Evolutionary conservation across 2,797 vertebrate genomes (phyloP).

Genomic region (Parambassis ranga): DNA sequence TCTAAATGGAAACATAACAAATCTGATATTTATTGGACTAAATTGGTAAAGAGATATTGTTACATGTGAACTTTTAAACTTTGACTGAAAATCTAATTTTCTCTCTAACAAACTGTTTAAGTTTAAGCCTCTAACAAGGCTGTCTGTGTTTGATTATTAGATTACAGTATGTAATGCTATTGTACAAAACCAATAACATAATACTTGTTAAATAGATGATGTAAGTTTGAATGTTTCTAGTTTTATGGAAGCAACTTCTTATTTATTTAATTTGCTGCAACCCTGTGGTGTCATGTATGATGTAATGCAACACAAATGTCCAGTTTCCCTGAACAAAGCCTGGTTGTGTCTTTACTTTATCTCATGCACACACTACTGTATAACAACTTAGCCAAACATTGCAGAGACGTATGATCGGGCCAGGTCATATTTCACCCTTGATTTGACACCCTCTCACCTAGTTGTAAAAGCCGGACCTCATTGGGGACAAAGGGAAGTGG

Average conservation of each 20-base stretch:
- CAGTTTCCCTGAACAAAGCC: slow-evolving; percentile 5
- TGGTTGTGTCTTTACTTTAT: slow-evolving; percentile 6
- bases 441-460: slow-evolving; percentile 77
- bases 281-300: slow-evolving; percentile 6
- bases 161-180: slow-evolving; percentile 22
- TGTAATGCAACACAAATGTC: slow-evolving; percentile 2
- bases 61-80: slow-evolving; percentile 33
- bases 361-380: slow-evolving; percentile 12
- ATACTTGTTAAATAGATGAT: slow-evolving; percentile 9
- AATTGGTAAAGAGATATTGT: slow-evolving; percentile 15
- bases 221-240: slow-evolving; percentile 1
- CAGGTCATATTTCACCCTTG: slow-evolving; percentile 68
- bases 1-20: not conserved
- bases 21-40: slow-evolving; percentile 2
- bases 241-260: slow-evolving; percentile 5
- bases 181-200: slow-evolving; percentile 6
- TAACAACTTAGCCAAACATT: slow-evolving; percentile 46
- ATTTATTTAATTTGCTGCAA: slow-evolving; percentile 12
- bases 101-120: not conserved
- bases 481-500: slow-evolving; percentile 78
- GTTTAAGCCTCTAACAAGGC: not conserved
- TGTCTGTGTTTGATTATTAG: slow-evolving; percentile 31
- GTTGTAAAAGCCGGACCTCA: slow-evolving; percentile 79
- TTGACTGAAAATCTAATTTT: slow-evolving; percentile 18
- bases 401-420: slow-evolving; percentile 36